Percentiles rank a stretch among this genome's conserved stretches.
These are phyloP conservation scores for Drosophila macrospina DNA, from an alignment of 2,888 invertebrate genomes.

Conservation along the genomic window DNA sequence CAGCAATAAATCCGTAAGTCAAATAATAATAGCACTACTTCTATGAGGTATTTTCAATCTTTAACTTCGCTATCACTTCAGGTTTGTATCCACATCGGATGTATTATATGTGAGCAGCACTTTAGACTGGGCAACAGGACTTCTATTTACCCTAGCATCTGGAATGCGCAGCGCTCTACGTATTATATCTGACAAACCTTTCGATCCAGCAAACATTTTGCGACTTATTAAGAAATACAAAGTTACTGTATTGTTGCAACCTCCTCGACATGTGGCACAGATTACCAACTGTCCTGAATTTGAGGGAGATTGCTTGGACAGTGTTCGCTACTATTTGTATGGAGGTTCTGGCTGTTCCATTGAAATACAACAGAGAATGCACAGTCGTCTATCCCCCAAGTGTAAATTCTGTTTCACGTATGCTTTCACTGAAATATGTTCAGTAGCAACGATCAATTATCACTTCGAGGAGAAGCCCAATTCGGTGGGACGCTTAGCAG, in stretches of 20 bases:
- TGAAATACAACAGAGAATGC: background rate
- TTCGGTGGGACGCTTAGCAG: constrained; percentile 6
- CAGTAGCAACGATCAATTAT: background rate
- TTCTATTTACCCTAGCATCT: background rate
- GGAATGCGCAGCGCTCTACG: constrained; percentile 7
- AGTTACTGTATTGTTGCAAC: constrained; percentile 1
- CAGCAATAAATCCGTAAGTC: too few species aligned
- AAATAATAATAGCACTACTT: too few species aligned
- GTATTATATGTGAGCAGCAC: constrained; percentile 1
- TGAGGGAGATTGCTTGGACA: background rate
- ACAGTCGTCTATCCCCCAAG: background rate
- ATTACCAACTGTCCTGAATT: constrained; percentile 7
- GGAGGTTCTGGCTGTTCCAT: constrained; percentile 1
- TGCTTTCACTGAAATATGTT: constrained; percentile 2
- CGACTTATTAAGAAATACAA: constrained; percentile 10
- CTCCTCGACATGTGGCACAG: constrained; percentile 5
- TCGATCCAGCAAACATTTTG: constrained; percentile 1
- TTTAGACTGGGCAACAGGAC: constrained; percentile 10
- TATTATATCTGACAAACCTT: constrained; percentile 1
- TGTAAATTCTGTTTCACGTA: background rate
- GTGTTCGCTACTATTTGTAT: background rate
- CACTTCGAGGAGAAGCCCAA: constrained; percentile 16
- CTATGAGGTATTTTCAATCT: too few species aligned
- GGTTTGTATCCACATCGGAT: background rate
- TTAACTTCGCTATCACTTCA: background rate